A percentile compares a stretch with the other conserved stretches of the same genome.
These are phyloP conservation scores for Tachina fera DNA, from an alignment of 2,888 invertebrate genomes.

Conservation along the genomic window DNA sequence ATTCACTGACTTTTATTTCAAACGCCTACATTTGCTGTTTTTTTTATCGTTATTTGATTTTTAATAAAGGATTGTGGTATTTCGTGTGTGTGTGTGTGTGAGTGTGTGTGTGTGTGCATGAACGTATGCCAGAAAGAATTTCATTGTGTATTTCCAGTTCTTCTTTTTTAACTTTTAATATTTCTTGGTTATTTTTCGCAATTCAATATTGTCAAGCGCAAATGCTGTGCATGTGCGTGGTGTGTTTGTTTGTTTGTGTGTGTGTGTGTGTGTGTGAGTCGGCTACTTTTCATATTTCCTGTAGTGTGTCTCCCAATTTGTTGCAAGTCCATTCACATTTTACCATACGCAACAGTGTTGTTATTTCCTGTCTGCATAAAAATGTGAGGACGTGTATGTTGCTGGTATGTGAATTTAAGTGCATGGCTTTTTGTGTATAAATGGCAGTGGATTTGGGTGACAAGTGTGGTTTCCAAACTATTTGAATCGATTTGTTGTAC, in stretches of 20 bases:
- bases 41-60: constrained; percentile 3
- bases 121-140: not conserved
- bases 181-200: constrained; percentile 18
- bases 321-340: constrained; percentile 51
- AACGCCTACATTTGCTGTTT: not conserved
- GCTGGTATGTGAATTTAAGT: not conserved
- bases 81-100: not conserved
- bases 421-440: constrained; percentile 21
- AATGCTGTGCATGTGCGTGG: not conserved
- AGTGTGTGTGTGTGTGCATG: not conserved
- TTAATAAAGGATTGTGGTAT: constrained; percentile 44
- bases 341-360: not conserved
- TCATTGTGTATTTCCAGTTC: not conserved
- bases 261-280: not conserved
- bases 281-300: constrained; percentile 36
- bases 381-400: not conserved
- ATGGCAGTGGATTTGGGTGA: not conserved
- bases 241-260: not conserved
- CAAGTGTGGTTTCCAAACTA: constrained; percentile 16
- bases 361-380: constrained; percentile 7
- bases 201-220: too few relatives aligned
- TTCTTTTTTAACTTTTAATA: not conserved
- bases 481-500: not conserved
- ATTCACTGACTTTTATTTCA: constrained; percentile 60
- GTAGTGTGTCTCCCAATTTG: constrained; percentile 47